Evolutionary conservation across 2,113 vertebrate genomes (phyloP), one percentile per base, ranked within the genome.

Genomic region (Pelmatolapia mariae): DNA sequence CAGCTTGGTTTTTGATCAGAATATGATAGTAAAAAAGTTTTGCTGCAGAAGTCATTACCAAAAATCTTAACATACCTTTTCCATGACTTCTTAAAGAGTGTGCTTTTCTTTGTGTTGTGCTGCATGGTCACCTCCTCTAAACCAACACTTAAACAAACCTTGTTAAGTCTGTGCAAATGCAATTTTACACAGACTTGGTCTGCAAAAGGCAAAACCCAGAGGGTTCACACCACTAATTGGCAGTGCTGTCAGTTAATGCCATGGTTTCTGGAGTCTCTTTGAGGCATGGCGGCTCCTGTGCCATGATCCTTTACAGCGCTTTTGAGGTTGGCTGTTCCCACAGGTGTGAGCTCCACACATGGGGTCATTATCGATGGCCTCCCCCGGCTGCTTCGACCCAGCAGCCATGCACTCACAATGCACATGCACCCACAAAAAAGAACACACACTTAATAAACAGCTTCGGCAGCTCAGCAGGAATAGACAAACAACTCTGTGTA

Each of bases 191-290:
- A 16, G 61, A n/a, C 38, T 10, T 15, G 26, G 24, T 56, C 26
- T 82, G 68, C 16, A 6, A 89, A 84, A 87, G 71, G 33, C 47
- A 45, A 89, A 86, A 81, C 76, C 85, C 50, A 9, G 29, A 61
- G 73, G 76, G 9, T 33, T 57, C 50, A 61, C 24, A 38, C 4
- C 2, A 2, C 86, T 94, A 90, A 93, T 87, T 92, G 86, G 90
- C 86, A 16, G 83, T 2, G 86, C 89, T 91, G 83, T 8, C 68
- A 81, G 68, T 73, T 66, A 91, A 92, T 84, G 81, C 33, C 88
- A 86, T 7, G 33, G 15, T 82, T 88, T 80, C 61, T 87, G 52
- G 52, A 81, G 56, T 85, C 81, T 91, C 88, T 94, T 91, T 90
- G 91, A 93, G 84, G 85, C 87, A n/a, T 26, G 4, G 40, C 3